phyloP scores from a whole-genome alignment of 1,140 invertebrate genomes.

The Papilio machaon region DNA sequence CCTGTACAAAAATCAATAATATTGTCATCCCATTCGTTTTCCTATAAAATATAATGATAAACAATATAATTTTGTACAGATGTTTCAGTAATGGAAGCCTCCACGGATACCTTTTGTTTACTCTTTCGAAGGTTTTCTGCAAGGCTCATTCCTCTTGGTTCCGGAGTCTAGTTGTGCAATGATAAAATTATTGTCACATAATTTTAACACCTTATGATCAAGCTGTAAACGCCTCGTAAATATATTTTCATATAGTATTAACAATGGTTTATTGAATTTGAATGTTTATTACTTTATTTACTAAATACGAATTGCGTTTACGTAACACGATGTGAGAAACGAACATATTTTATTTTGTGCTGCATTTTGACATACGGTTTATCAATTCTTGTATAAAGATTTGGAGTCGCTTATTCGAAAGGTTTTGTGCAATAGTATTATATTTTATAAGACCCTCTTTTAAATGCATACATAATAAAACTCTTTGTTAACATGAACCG shows the following conservation, averaged over 20 bases:
- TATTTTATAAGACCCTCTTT: not conserved
- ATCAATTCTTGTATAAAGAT: not conserved
- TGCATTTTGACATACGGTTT: not conserved
- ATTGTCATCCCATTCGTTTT: not conserved
- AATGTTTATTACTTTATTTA: not conserved
- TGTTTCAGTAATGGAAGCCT: not conserved
- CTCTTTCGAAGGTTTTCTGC: not conserved
- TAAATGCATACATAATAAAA: not conserved
- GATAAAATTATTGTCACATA: not conserved
- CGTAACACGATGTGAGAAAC: not conserved
- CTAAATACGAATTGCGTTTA: not conserved
- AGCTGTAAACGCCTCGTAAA: constrained; percentile 2
- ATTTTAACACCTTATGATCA: constrained; percentile 1
- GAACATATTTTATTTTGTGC: not conserved
- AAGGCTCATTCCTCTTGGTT: not conserved
- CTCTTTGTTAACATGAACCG: not conserved
- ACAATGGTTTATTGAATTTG: constrained; percentile 8
- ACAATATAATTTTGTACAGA: not conserved
- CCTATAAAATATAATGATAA: not conserved
- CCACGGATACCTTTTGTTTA: not conserved
- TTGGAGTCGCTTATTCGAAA: not conserved
- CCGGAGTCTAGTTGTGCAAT: constrained; percentile 1
- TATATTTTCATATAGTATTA: not conserved
- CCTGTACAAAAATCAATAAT: not conserved
- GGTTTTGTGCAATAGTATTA: not conserved